Conservation (phyloP, 2,113 vertebrate genomes). For the Apeltes quadracus region DNA sequence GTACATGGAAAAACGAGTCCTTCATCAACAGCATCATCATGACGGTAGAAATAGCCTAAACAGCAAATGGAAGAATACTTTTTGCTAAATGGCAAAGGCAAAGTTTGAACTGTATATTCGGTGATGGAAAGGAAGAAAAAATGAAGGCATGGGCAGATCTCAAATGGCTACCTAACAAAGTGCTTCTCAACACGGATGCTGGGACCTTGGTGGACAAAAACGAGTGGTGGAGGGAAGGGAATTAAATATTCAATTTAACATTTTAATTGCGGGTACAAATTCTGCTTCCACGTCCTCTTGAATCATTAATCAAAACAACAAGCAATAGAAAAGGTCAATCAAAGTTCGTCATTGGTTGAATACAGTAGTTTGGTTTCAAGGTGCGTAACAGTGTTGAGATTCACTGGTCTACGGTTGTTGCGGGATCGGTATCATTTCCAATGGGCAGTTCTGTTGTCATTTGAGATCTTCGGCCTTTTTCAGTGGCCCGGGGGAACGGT, state of each 20-base stretch:
- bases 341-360: slow-evolving; percentile 20
- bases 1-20: slow-evolving; percentile 60
- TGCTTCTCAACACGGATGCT: slow-evolving; percentile 50
- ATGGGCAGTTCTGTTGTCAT: slow-evolving; percentile 47
- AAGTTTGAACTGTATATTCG: slow-evolving; percentile 87
- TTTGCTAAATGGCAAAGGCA: slow-evolving; percentile 81
- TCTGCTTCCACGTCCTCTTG: background rate
- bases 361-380: slow-evolving; percentile 4
- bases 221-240: background rate
- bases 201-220: slow-evolving; percentile 3
- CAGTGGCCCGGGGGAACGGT: slow-evolving; percentile 34
- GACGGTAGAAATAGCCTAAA: slow-evolving; percentile 67
- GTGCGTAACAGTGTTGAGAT: slow-evolving; percentile 18
- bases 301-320: slow-evolving; percentile 10
- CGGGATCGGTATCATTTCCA: slow-evolving; percentile 22
- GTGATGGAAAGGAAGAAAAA: slow-evolving; percentile 79
- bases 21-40: slow-evolving; percentile 65
- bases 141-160: slow-evolving; percentile 45
- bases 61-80: slow-evolving; percentile 72
- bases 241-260: background rate
- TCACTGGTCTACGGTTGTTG: slow-evolving; percentile 14
- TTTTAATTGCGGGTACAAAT: background rate
- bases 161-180: slow-evolving; percentile 51
- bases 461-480: slow-evolving; percentile 55
- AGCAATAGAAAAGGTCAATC: background rate